A percentile compares a stretch with the other conserved stretches of the same genome.
phyloP scores from a whole-genome alignment of 2,888 invertebrate genomes.

The Drosophila mimica region DNA sequence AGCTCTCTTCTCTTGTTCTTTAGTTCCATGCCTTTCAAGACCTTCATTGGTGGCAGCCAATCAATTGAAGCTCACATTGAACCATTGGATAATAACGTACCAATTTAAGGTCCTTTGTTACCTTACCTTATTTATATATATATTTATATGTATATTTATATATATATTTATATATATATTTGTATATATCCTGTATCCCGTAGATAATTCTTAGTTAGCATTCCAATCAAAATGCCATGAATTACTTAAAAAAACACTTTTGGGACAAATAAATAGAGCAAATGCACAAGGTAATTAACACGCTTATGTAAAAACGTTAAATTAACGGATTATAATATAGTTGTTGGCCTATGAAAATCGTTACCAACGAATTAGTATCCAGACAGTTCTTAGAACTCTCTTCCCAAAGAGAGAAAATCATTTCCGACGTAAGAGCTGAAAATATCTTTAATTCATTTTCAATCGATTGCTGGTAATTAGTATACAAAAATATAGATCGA shows the following conservation, averaged over 20 bases:
- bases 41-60: not conserved
- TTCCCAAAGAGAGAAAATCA: not conserved
- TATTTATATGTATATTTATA: not conserved
- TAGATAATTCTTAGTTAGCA: not conserved
- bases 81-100: not conserved
- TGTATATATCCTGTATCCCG: not conserved
- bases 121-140: not conserved
- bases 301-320: slow-evolving; percentile 37
- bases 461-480: not conserved
- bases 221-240: no score
- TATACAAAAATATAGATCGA: not conserved
- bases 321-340: slow-evolving; percentile 38
- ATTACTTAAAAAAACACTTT: not conserved
- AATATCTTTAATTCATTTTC: not conserved
- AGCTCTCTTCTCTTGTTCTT: slow-evolving; percentile 11
- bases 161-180: not conserved
- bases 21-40: slow-evolving; percentile 9
- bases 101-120: not conserved
- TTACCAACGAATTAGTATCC: slow-evolving; percentile 44
- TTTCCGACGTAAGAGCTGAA: not conserved
- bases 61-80: not conserved
- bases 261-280: not conserved
- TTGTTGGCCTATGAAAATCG: slow-evolving; percentile 30
- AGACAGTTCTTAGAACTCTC: slow-evolving; percentile 2
- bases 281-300: slow-evolving; percentile 32